Evolutionary conservation across 2,797 vertebrate genomes (phyloP), one percentile per base, ranked within the genome.

Genomic region (Manis javanica): DNA sequence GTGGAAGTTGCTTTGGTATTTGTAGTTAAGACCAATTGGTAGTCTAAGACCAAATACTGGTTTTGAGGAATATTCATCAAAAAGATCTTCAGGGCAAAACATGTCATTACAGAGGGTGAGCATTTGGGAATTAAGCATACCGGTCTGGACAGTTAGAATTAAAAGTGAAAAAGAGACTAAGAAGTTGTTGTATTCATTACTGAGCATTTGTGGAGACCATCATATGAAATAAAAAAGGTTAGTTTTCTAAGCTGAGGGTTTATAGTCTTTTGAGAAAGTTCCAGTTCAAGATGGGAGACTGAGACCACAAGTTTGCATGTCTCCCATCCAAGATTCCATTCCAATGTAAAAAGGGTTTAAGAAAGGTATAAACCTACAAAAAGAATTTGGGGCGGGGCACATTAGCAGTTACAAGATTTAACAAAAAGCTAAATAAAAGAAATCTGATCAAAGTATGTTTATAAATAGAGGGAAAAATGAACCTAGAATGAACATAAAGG

Each of bases 391-490:
- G 46, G 46, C 11, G 39, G n/a, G 8, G 15, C 9, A 26, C n/a
- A 79, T 37, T 29, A 78, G n/a, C 42, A 91, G 26, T 18, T 82
- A 79, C 53, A 55, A 51, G 19, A 92, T 72, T 95, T 82, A 85
- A 78, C 16, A 84, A 91, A 86, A 85, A 71, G 29, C 4, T 82
- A 10, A 93, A 14, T 49, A 59, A 78, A 1, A 93, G 83, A 75
- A 96, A 92, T 84, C 46, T 91, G 19, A 94, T 29, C 64, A 15
- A 77, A 64, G 11, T 23, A 16, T 57, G 12, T 89, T 93, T 78
- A 92, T 21, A 95, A 88, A 89, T 2, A 93, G 26, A 87, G 26
- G 46, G 51, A 94, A 63, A 90, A 68, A 53, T 68, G n/a, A 59
- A 51, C 78, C 55, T 55, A 34, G 9, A 82, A 68, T 81, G 37